A percentile compares a stretch with the other conserved stretches of the same genome.
Evolutionary conservation across 2,113 vertebrate genomes (phyloP).

Genomic region (Etia nguti): DNA sequence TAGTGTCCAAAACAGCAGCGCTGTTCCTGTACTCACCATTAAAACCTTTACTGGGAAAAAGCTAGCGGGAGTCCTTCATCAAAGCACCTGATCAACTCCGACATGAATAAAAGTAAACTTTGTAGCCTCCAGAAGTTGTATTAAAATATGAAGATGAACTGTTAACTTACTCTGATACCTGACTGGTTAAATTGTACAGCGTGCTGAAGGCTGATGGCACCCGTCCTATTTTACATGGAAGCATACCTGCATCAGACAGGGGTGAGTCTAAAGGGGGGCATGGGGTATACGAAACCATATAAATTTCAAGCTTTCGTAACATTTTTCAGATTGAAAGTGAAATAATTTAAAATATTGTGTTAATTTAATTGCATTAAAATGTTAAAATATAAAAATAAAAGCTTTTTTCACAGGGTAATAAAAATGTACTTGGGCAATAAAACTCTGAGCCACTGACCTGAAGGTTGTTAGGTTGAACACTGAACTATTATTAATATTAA

Average conservation of each 20-base stretch:
- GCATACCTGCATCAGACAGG: background rate
- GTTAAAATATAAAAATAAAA: background rate
- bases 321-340: background rate
- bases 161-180: background rate
- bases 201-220: fast-evolving
- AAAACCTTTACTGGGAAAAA: background rate
- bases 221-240: background rate
- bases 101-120: background rate
- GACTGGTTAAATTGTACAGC: background rate
- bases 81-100: background rate
- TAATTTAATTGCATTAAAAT: fast-evolving
- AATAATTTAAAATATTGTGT: background rate
- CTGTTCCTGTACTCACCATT: background rate
- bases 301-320: background rate
- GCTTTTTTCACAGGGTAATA: background rate
- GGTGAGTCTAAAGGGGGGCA: background rate
- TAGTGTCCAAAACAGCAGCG: background rate
- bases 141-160: background rate
- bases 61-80: background rate
- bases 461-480: background rate
- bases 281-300: background rate
- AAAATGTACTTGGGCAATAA: background rate
- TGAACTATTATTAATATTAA: background rate
- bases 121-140: background rate
- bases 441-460: background rate